These are phyloP conservation scores for Chascanopsetta lugubris DNA, from an alignment of 2,113 vertebrate species.

Conservation along the genomic window DNA sequence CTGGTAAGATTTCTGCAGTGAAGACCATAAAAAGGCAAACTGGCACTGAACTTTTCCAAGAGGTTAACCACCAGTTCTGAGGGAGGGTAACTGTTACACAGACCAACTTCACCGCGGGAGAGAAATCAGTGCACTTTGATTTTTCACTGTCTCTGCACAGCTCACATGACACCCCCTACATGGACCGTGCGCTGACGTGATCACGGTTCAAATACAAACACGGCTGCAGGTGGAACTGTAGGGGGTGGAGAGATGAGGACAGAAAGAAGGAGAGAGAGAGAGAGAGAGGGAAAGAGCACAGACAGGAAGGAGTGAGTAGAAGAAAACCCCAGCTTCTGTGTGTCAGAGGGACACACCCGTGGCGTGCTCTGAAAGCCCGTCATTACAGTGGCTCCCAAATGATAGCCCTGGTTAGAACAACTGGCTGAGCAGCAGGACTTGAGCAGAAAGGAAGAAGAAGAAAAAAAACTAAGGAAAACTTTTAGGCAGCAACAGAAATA, in stretches of 20 bases:
- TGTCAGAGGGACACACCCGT: conserved; percentile 80
- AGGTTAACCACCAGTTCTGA: conserved; percentile 18
- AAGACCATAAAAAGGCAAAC: conserved; percentile 34
- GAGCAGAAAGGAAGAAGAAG: conserved; percentile 20
- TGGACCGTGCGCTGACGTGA: not conserved
- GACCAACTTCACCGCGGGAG: not conserved
- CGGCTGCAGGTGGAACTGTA: conserved; percentile 49
- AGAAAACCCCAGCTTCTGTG: conserved; percentile 69
- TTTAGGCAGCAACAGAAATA: conserved; percentile 33
- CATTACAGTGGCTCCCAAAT: conserved; percentile 78
- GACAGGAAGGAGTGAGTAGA: conserved; percentile 51
- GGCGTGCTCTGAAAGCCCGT: conserved; percentile 70
- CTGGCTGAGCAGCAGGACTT: conserved; percentile 53
- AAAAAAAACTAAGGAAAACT: conserved; percentile 18
- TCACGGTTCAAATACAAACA: conserved; percentile 60
- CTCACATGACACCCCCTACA: not conserved
- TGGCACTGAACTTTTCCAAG: conserved; percentile 12
- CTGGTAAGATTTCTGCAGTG: conserved; percentile 2
- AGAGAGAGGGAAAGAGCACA: not conserved
- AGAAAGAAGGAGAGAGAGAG: conserved; percentile 2
- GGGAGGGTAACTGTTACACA: not conserved
- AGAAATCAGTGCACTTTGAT: conserved; percentile 41
- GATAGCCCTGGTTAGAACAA: conserved; percentile 75
- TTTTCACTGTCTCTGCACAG: not conserved
- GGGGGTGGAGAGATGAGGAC: conserved; percentile 8